These are phyloP conservation scores for Sphaeridia pumilis DNA, from an alignment of 2,888 invertebrate species.

Conservation along the genomic window DNA sequence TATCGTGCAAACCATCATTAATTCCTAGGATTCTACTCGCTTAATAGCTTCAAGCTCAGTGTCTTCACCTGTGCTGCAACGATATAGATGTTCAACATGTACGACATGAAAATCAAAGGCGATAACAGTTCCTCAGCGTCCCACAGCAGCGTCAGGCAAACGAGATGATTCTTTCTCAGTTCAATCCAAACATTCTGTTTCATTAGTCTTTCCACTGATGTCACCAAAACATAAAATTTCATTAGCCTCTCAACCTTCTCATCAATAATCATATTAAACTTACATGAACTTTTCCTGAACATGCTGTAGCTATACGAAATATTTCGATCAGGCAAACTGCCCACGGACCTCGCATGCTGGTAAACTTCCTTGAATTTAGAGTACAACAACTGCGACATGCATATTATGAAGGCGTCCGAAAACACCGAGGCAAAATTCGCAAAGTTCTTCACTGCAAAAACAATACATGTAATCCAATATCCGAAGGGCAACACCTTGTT, in stretches of 20 bases:
- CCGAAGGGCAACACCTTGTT: constrained; percentile 10
- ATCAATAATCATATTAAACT: no score
- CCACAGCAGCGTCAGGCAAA: constrained; percentile 22
- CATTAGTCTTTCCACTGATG: constrained; percentile 2
- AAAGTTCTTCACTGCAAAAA: constrained; percentile 16
- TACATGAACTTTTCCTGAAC: neutral
- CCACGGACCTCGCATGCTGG: neutral
- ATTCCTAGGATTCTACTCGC: no score
- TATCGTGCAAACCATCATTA: constrained; percentile 8
- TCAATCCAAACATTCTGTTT: constrained; percentile 19
- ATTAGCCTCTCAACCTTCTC: neutral
- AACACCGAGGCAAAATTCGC: constrained; percentile 18
- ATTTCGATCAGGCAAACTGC: neutral
- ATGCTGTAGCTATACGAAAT: neutral
- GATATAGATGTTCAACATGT: constrained; percentile 21
- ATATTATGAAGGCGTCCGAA: constrained; percentile 21
- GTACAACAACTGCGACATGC: constrained; percentile 22
- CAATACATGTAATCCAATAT: constrained; percentile 8
- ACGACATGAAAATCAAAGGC: constrained; percentile 28
- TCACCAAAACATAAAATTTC: neutral
- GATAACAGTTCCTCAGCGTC: constrained; percentile 25
- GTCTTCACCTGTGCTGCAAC: constrained; percentile 22
- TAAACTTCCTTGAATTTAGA: constrained; percentile 23
- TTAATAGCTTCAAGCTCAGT: no score
- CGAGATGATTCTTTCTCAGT: constrained; percentile 26